Base-by-base conservation (phyloP, 2,113 vertebrate genomes). In the Ondatra zibethicus region DNA sequence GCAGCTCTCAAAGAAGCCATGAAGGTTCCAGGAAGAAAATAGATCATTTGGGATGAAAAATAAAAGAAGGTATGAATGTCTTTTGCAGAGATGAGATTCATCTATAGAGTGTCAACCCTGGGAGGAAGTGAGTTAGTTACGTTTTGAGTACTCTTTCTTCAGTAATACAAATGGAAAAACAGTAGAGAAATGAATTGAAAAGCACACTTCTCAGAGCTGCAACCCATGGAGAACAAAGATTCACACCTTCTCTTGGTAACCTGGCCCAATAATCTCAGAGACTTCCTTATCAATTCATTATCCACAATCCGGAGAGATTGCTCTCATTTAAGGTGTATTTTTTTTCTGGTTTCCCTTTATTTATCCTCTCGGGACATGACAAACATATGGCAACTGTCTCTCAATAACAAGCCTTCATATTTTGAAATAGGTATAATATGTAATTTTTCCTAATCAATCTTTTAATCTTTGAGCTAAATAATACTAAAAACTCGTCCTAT, bases 251-350 rank as follows among this genome's bases (percentile, higher is more conserved):
- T 78, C 42, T 36, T 87, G 80, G 55, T 96, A 78, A 80, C 77
- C n/a, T 96, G 50, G 72, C 80, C 81, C 96, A 89, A 87, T 95
- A 87, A n/a, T 94, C 45, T 14, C 72, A 14, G 36, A 42, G 65
- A 77, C 21, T 96, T 96, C 68, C 72, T 96, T 91, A 89, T 21
- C n/a, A 97, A 87, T 90, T 86, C 33, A 80, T 95, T 95, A 96
- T 70, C 42, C 42, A 39, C 65, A 76, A 65, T 94, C 75, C 63
- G 68, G 47, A 58, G 19, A 58, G 58, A 27, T 29, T 95, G 89
- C 14, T 95, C 52, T 93, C 86, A 61, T 93, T 80, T 92, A 77
- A 94, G 47, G 45, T 82, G 6, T 47, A 23, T 81, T 89, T n/a
- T 80, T 91, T 85, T 55, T 36, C 45, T 76, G 13, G 3, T 25